Evolutionary conservation across 2,113 vertebrate species (phyloP), one percentile per base, ranked within the genome.

Genomic region (Andinoacara biseriatus): DNA sequence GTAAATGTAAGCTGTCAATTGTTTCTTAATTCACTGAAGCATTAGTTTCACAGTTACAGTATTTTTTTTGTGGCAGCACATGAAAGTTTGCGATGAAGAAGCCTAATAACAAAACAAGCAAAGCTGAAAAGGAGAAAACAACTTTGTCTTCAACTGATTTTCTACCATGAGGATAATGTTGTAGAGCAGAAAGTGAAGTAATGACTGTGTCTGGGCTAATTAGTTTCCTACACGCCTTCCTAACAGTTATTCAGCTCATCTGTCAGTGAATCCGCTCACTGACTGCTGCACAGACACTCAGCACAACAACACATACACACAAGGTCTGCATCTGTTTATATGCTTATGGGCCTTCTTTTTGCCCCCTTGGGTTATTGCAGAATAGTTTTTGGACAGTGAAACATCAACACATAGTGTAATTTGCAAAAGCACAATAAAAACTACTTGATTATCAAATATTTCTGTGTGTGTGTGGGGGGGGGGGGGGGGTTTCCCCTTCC

Each of bases 151-250:
- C 35, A 72, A 72, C 67, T 72, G 67, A 72, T 54, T 72, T 72
- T 72, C 67, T 33, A 54, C 67, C 46, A 31, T 33, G 82, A 80
- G 80, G 29, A 77, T 90, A 85, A 90, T 82, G 74, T 69, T 29
- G 80, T 85, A 35, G 26, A 67, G 76, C 79, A 60, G 65, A 60
- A 46, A 86, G 72, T 72, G 35, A 83, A 86, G 46, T 86, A 87
- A 90, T 79, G 85, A 87, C 78, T 59, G 62, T n/a, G 46, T 62
- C 82, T 40, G 33, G 26, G 69, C 15, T 87, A 75, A 91, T 85
- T 87, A 75, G 79, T 79, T 78, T 83, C 52, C 65, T 40, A 8
- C 65, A 40, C 7, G n/a, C 31, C 52, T 80, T 86, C 78, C 60
- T 76, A 20, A 75, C 74, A 63, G 58, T 60, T 82, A 69, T 26